phyloP scores from a whole-genome alignment of 2,113 vertebrate species.

The Quiscalus mexicanus region DNA sequence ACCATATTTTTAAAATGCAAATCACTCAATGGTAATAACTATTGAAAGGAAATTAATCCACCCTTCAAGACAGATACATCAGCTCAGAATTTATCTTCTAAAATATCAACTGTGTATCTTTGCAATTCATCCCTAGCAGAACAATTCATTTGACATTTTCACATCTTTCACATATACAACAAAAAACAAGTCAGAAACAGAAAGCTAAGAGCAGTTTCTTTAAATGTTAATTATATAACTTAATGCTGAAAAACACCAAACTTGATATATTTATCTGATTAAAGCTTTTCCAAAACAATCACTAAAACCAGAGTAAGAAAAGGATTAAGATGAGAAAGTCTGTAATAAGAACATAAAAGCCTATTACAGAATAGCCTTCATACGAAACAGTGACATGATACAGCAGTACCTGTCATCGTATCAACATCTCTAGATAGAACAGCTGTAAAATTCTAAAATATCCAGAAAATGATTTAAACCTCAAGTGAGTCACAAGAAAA shows the following conservation, averaged over 20 bases:
- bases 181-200: neutral
- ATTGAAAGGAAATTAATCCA: neutral
- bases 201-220: neutral
- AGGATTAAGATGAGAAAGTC: neutral
- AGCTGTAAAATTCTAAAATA: neutral
- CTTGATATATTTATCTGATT: neutral
- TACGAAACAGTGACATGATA: neutral
- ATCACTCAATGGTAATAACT: neutral
- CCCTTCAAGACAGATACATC: neutral
- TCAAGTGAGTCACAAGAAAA: conserved; percentile 15
- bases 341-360: neutral
- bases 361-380: neutral
- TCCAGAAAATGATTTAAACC: neutral
- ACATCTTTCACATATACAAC: neutral
- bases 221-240: neutral
- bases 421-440: neutral
- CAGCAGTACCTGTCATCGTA: neutral
- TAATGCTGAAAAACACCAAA: neutral
- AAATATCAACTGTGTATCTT: neutral
- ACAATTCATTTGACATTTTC: neutral
- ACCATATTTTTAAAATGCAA: neutral
- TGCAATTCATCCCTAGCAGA: neutral
- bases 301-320: neutral
- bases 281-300: neutral
- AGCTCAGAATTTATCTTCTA: neutral